phyloP scores from a whole-genome alignment of 2,797 vertebrate genomes.

The Linurgus olivaceus region DNA sequence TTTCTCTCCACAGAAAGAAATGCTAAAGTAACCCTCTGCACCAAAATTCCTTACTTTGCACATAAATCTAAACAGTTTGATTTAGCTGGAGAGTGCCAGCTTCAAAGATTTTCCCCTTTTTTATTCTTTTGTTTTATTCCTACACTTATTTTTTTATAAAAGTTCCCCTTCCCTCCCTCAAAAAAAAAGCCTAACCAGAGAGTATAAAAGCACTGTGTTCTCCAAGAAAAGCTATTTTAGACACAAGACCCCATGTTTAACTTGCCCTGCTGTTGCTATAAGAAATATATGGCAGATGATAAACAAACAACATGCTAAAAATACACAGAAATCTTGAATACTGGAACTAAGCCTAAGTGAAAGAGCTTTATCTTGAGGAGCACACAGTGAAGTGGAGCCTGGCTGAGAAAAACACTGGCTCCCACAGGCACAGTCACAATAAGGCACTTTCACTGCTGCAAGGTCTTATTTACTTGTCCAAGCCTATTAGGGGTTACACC shows the following conservation, averaged over 20 bases:
- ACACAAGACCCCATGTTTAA: not conserved
- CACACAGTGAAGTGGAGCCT: not conserved
- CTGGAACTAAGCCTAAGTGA: constrained; percentile 5
- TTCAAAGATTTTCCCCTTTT: not conserved
- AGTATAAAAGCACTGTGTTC: not conserved
- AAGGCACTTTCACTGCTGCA: not conserved
- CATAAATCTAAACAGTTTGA: not conserved
- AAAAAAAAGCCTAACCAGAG: not conserved
- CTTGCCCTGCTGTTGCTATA: not conserved
- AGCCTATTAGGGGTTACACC: constrained; percentile 3
- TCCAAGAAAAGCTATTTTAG: constrained; percentile 2
- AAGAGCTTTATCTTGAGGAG: constrained; percentile 8
- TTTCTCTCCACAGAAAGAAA: not conserved
- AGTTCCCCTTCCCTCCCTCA: not conserved
- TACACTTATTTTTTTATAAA: not conserved
- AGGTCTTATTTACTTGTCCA: constrained; percentile 30
- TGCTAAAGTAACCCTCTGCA: not conserved
- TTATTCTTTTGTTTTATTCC: not conserved
- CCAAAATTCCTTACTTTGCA: not conserved
- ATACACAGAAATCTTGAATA: constrained; percentile 1
- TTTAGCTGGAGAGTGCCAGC: not conserved
- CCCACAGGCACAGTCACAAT: not conserved
- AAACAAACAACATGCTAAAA: constrained; percentile 47
- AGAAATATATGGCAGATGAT: constrained; percentile 13
- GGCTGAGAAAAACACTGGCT: not conserved